Conservation (phyloP, 2,797 vertebrate species). For the Lepus townsendii region DNA sequence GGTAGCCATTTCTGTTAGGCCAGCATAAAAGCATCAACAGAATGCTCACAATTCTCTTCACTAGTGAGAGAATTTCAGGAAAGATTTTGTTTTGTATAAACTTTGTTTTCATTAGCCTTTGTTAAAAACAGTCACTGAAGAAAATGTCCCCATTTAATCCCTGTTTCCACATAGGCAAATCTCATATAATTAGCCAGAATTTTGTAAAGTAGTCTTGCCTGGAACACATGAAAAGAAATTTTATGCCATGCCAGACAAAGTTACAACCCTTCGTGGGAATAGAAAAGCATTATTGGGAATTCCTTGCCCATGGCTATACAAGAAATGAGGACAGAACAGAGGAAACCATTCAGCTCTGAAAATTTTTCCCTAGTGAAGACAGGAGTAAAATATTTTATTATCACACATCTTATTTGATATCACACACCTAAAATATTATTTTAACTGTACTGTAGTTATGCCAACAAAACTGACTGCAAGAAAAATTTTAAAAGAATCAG, state of each 20-base stretch:
- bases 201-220: constrained; percentile 82
- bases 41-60: constrained; percentile 63
- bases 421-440: constrained; percentile 3
- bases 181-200: constrained; percentile 88
- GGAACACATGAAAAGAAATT: constrained; percentile 76
- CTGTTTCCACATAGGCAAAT: constrained; percentile 88
- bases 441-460: background rate
- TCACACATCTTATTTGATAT: constrained; percentile 50
- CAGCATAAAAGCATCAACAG: constrained; percentile 68
- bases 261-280: constrained; percentile 52
- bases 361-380: background rate
- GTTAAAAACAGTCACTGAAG: constrained; percentile 86
- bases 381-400: constrained; percentile 44
- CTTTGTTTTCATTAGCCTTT: constrained; percentile 83
- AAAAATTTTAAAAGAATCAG: background rate
- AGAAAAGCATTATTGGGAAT: constrained; percentile 71
- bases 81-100: constrained; percentile 82
- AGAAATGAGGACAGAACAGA: constrained; percentile 60
- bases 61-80: constrained; percentile 79
- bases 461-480: constrained; percentile 13
- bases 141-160: constrained; percentile 88
- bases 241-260: constrained; percentile 64
- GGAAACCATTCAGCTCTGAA: constrained; percentile 58
- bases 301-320: constrained; percentile 56
- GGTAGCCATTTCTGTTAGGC: constrained; percentile 56